These are phyloP conservation scores for Platyrinchus mystaceus DNA, from an alignment of 2,797 vertebrate genomes.

Conservation along the genomic window DNA sequence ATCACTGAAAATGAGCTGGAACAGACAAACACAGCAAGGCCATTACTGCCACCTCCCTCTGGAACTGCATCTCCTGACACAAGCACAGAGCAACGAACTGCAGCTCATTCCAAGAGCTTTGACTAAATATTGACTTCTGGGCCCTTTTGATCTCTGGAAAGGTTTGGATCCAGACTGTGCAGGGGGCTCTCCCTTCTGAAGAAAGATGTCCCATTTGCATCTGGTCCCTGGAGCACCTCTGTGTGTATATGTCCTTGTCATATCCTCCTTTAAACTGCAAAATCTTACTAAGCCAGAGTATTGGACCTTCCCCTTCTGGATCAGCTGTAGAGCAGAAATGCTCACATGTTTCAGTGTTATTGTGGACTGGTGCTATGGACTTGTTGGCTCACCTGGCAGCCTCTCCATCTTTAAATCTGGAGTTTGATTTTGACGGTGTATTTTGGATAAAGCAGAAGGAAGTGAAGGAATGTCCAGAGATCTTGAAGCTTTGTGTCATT, in stretches of 20 bases:
- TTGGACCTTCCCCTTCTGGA: background rate
- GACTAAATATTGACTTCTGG: background rate
- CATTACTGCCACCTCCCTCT: background rate
- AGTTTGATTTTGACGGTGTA: background rate
- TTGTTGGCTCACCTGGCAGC: constrained; percentile 11
- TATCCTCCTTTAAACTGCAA: background rate
- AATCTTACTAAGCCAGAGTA: accelerated
- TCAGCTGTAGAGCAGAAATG: background rate
- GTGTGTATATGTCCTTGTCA: background rate
- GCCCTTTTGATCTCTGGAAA: background rate
- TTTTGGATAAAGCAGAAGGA: constrained; percentile 42
- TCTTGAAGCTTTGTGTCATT: constrained; percentile 33
- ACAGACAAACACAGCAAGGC: background rate
- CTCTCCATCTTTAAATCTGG: background rate
- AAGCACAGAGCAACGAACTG: background rate
- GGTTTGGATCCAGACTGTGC: background rate
- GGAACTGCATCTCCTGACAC: background rate
- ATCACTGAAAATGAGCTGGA: background rate
- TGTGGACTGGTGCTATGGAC: background rate
- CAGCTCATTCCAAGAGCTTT: background rate
- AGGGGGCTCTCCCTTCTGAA: background rate
- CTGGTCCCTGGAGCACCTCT: background rate
- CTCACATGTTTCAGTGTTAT: accelerated
- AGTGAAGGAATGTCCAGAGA: constrained; percentile 25
- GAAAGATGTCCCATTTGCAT: background rate